Conservation (phyloP, 2,113 vertebrate genomes). For the Sus scrofa region DNA sequence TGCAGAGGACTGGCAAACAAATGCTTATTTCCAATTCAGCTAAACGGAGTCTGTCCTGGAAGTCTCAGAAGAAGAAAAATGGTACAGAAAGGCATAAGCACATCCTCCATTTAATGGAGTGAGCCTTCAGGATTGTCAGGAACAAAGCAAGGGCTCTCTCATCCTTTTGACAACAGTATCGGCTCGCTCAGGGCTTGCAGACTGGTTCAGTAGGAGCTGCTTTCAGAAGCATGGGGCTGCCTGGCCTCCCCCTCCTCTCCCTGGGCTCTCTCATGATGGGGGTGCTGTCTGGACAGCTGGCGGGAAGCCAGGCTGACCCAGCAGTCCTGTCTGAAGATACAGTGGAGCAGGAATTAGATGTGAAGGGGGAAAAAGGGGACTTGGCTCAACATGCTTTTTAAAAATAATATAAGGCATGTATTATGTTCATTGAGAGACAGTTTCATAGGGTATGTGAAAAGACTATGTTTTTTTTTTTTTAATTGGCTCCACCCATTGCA, state of each 20-base stretch:
- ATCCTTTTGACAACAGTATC: background rate
- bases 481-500: too few species aligned
- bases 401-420: constrained; percentile 73
- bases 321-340: background rate
- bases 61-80: constrained; percentile 12
- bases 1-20: constrained; percentile 37
- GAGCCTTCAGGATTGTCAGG: background rate
- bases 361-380: constrained; percentile 52
- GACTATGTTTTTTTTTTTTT: constrained; percentile 72
- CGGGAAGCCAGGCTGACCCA: constrained; percentile 21
- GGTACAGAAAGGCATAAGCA: background rate
- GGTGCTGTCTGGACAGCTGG: constrained; percentile 7
- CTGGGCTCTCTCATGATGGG: background rate
- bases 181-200: background rate
- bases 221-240: background rate
- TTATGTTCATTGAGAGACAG: constrained; percentile 1
- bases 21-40: constrained; percentile 34
- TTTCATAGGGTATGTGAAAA: constrained; percentile 75
- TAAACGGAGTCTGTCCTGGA: background rate
- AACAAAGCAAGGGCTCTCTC: constrained; percentile 21
- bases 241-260: background rate
- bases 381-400: constrained; percentile 59
- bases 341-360: constrained; percentile 21
- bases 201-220: background rate
- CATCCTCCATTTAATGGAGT: background rate